Evolutionary conservation across 2,888 invertebrate genomes (phyloP).

Genomic region (Stenolophus ochropezus): DNA sequence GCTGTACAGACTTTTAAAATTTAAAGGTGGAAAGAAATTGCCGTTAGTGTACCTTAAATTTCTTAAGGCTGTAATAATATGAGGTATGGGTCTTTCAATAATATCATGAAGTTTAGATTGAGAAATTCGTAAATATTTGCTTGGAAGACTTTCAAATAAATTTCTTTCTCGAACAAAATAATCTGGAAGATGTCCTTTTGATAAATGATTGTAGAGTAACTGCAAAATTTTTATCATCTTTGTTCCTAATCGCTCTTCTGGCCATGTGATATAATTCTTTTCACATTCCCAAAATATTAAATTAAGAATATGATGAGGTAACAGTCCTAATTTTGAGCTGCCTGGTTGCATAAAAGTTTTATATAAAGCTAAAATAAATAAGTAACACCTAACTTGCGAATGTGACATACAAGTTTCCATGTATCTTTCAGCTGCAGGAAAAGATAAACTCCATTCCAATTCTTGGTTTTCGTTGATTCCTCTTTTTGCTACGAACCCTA

Average conservation of each 20-base stretch:
- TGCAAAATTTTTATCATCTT: conserved; percentile 79
- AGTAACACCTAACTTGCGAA: conserved; percentile 82
- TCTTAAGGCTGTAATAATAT: conserved; percentile 81
- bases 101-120: conserved; percentile 82
- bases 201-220: conserved; percentile 79
- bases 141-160: conserved; percentile 82
- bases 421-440: conserved; percentile 85
- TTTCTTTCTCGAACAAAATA: conserved; percentile 84
- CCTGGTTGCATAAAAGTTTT: conserved; percentile 83
- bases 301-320: conserved; percentile 82
- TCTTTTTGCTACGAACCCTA: conserved; percentile 80
- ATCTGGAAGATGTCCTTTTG: conserved; percentile 79
- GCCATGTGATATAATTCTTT: conserved; percentile 82
- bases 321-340: conserved; percentile 79
- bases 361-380: conserved; percentile 81
- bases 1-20: conserved; percentile 77
- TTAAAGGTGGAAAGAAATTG: conserved; percentile 80
- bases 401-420: conserved; percentile 83
- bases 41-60: conserved; percentile 79
- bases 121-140: conserved; percentile 78
- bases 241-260: conserved; percentile 83
- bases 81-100: conserved; percentile 82
- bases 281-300: conserved; percentile 88
- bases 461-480: conserved; percentile 78
- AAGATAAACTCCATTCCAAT: conserved; percentile 86